phyloP scores from a whole-genome alignment of 2,888 invertebrate species.

The Dione vanillae region DNA sequence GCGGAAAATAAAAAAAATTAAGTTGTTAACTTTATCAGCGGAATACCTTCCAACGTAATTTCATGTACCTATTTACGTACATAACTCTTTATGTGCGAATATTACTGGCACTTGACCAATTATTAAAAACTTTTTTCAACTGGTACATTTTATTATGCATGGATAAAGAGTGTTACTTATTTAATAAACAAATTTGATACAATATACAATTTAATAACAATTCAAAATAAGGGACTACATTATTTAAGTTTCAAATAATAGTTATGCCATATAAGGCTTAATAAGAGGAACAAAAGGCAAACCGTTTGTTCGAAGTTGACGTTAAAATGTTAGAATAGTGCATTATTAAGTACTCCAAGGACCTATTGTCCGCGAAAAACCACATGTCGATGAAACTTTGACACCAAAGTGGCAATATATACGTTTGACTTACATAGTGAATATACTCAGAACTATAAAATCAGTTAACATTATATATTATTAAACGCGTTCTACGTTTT shows the following conservation, averaged over 20 bases:
- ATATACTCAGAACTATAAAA: constrained; percentile 11
- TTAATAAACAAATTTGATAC: no score
- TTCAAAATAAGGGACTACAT: no score
- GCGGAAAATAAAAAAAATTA: no score
- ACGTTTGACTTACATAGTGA: background rate
- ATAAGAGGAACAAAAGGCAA: background rate
- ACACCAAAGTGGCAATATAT: background rate
- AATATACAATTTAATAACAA: no score
- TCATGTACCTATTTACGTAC: no score
- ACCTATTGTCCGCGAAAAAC: constrained; percentile 17
- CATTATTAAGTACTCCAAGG: constrained; percentile 2
- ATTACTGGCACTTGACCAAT: no score
- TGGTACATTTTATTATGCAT: no score
- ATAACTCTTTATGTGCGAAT: no score
- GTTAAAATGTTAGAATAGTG: constrained; percentile 2
- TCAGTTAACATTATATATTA: background rate
- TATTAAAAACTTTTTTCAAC: no score
- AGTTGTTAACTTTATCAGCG: no score
- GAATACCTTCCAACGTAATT: no score
- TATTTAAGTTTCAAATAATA: background rate
- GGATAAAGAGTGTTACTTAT: no score
- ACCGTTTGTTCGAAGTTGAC: background rate
- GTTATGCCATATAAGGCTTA: background rate
- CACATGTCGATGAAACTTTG: background rate
- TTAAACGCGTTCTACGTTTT: background rate